Conservation (phyloP, 2,113 vertebrate species). For the Stegostoma tigrinum region DNA sequence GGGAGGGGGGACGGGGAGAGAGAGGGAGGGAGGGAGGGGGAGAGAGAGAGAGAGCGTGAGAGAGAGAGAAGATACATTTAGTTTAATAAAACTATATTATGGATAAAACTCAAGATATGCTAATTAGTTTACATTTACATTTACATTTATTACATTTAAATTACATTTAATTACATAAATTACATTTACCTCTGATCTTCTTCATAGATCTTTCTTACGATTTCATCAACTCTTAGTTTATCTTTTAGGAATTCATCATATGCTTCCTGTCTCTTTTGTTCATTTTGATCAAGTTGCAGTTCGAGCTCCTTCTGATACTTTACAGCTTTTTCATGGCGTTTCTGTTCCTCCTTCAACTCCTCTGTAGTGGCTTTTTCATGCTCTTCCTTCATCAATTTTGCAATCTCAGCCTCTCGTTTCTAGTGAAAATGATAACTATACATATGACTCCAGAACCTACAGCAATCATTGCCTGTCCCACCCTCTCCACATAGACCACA, state of each 20-base stretch:
- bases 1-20: too few species aligned
- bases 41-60: too few species aligned
- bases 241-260: conserved; percentile 83
- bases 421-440: conserved; percentile 43
- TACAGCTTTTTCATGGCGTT: conserved; percentile 54
- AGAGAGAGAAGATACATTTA: background rate
- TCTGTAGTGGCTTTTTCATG: conserved; percentile 51
- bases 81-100: background rate
- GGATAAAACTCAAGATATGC: background rate
- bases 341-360: conserved; percentile 56
- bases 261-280: conserved; percentile 66
- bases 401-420: conserved; percentile 68
- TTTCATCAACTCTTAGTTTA: conserved; percentile 84
- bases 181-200: conserved; percentile 76
- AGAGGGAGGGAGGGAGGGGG: too few species aligned
- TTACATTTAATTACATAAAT: too few species aligned
- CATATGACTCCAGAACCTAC: background rate
- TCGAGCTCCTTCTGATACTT: conserved; percentile 70
- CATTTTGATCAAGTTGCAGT: conserved; percentile 74
- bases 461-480: background rate
- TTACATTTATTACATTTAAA: too few species aligned
- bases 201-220: conserved; percentile 81
- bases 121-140: background rate
- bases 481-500: background rate
- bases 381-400: conserved; percentile 63